These are phyloP conservation scores for Montipora efflorescens DNA, from an alignment of 64 coral and sea anemone species.

Conservation along the genomic window DNA sequence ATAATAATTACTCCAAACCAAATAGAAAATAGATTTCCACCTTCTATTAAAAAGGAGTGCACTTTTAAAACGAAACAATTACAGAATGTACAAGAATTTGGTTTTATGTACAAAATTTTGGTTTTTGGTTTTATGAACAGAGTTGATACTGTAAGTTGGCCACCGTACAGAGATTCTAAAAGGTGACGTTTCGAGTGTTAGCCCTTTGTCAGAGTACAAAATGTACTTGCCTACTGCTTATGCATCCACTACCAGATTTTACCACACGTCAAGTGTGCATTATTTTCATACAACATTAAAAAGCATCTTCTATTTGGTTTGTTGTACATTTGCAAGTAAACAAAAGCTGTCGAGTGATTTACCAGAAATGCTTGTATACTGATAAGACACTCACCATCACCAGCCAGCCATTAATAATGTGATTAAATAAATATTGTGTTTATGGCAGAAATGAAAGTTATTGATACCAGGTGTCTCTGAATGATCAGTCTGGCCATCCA, in stretches of 20 bases:
- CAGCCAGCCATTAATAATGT: constrained; percentile 34
- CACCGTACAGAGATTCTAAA: too few relatives aligned
- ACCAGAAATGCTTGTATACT: constrained; percentile 41
- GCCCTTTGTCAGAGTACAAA: neutral
- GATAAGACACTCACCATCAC: constrained; percentile 24
- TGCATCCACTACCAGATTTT: too few relatives aligned
- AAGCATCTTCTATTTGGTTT: too few relatives aligned
- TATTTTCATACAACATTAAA: too few relatives aligned
- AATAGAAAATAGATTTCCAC: constrained; percentile 58
- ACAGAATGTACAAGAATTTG: neutral
- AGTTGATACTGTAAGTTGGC: too few relatives aligned
- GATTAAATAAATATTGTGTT: constrained; percentile 47
- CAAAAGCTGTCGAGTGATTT: neutral
- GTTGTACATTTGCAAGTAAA: too few relatives aligned
- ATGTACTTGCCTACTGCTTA: neutral
- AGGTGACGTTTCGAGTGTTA: too few relatives aligned
- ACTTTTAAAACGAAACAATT: constrained; percentile 21
- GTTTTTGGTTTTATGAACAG: too few relatives aligned
- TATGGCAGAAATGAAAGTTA: constrained; percentile 36
- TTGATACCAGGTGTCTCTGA: constrained; percentile 67
- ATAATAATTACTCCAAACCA: neutral
- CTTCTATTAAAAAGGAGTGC: neutral
- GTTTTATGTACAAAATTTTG: too few relatives aligned
- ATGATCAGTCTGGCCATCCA: constrained; percentile 58
- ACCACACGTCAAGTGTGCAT: too few relatives aligned